These are phyloP conservation scores for Drosophila bipectinata DNA, from an alignment of 1,140 invertebrate genomes.

Conservation along the genomic window DNA sequence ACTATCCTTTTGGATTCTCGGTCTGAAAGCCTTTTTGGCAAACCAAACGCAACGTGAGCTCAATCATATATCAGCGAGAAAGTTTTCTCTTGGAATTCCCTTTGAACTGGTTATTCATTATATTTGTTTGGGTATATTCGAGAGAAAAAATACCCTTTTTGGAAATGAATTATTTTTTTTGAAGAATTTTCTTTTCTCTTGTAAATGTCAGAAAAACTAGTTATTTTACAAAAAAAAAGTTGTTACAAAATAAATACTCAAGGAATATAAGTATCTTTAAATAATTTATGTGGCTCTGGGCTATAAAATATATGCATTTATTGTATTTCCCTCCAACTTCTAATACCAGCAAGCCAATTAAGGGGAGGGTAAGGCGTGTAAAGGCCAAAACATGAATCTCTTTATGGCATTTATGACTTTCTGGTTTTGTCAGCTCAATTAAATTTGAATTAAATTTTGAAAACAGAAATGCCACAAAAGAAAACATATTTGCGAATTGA, in stretches of 20 bases:
- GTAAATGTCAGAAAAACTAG: too few species aligned
- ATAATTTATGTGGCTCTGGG: not conserved
- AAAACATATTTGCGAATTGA: not conserved
- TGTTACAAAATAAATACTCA: not conserved
- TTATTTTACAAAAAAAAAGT: not conserved
- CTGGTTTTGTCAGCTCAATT: conserved; percentile 3
- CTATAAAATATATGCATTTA: not conserved
- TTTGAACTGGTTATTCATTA: conserved; percentile 14
- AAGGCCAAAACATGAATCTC: not conserved
- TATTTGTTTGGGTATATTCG: not conserved
- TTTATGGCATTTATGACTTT: not conserved
- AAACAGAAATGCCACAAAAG: conserved; percentile 4
- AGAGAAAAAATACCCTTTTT: not conserved
- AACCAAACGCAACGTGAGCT: conserved; percentile 33
- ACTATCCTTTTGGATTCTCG: conserved; percentile 40
- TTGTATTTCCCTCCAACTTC: not conserved
- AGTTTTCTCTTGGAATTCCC: conserved; percentile 1
- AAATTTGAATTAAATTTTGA: not conserved
- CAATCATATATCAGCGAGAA: conserved; percentile 22
- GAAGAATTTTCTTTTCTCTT: not conserved
- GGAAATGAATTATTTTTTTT: not conserved
- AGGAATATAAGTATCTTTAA: not conserved
- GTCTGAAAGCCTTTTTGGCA: conserved; percentile 70
- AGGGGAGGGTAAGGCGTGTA: not conserved
- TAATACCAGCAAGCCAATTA: not conserved